Conservation (phyloP, 2,113 vertebrate species). For the zebrafish (Danio rerio) region GRCz12tu NC_133183.1:9176001-9176500, state of each 20-base stretch:
- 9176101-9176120: neutral
- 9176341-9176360: neutral
- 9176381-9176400: no score
- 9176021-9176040: no score
- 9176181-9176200: slow-evolving; percentile 6
- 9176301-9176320: neutral
- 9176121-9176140: neutral
- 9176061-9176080: neutral
- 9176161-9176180: neutral
- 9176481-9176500: no score
- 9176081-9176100: neutral
- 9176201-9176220: neutral
- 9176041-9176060: no score
- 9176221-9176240: neutral
- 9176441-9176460: no score
- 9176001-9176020: no score
- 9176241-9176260: neutral
- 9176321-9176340: slow-evolving; percentile 3
- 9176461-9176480: no score
- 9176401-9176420: no score
- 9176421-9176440: no score
- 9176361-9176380: no score
- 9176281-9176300: neutral
- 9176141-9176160: neutral
- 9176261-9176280: neutral